Conservation (phyloP, 2,113 vertebrate species). For the Chamaetylas fuelleborni region DNA sequence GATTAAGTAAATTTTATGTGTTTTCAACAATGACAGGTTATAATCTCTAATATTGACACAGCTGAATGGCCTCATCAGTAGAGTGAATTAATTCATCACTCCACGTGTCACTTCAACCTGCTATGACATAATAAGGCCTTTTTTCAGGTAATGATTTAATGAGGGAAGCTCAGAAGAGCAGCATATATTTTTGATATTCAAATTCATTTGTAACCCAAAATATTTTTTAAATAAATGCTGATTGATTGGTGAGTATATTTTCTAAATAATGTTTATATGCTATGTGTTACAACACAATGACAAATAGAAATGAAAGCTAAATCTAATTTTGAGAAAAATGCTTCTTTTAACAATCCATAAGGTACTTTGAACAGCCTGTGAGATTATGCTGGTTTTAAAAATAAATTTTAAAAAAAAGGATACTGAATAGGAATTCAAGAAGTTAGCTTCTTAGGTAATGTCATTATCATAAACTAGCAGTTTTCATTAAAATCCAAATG, state of each 20-base stretch:
- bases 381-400: not conserved
- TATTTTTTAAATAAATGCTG: not conserved
- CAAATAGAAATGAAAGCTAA: not conserved
- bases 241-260: not conserved
- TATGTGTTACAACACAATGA: not conserved
- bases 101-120: not conserved
- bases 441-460: not conserved
- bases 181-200: not conserved
- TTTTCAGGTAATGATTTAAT: not conserved
- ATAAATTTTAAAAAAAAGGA: not conserved
- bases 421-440: not conserved
- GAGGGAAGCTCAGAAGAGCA: not conserved
- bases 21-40: not conserved
- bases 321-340: not conserved
- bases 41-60: not conserved
- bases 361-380: not conserved
- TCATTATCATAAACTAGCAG: not conserved
- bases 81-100: not conserved
- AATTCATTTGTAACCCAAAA: not conserved
- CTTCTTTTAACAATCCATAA: not conserved
- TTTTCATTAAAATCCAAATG: not conserved
- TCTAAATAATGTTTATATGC: not conserved
- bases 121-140: not conserved
- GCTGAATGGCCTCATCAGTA: not conserved
- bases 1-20: not conserved